A percentile compares a stretch with the other conserved stretches of the same genome.
phyloP scores from a whole-genome alignment of 2,113 vertebrate species.

The Monarcha castaneiventris region DNA sequence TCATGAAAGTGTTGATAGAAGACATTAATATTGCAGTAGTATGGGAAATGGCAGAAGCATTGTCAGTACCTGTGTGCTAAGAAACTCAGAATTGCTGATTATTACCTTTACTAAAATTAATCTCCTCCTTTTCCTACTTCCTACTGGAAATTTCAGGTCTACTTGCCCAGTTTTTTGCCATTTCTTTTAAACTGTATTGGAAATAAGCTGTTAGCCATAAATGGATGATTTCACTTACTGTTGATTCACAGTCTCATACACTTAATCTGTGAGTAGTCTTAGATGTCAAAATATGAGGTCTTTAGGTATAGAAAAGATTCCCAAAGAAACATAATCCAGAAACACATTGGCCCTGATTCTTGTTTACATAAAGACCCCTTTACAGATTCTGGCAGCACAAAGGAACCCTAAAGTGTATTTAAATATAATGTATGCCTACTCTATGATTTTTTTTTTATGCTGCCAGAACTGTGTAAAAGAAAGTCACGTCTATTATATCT shows the following conservation, averaged over 20 bases:
- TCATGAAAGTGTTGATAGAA: neutral
- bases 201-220: neutral
- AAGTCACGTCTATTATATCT: neutral
- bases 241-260: neutral
- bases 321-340: neutral
- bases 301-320: neutral
- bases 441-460: neutral
- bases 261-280: neutral
- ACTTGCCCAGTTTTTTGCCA: neutral
- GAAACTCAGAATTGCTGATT: neutral
- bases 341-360: neutral
- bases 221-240: neutral
- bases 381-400: neutral
- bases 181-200: neutral
- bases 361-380: slow-evolving; percentile 1
- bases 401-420: neutral
- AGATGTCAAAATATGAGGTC: neutral
- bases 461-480: neutral
- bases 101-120: neutral
- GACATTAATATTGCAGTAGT: neutral
- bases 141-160: neutral
- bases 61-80: neutral
- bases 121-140: neutral
- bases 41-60: neutral
- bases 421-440: slow-evolving; percentile 15